Base-by-base conservation (phyloP, 1,140 invertebrate genomes). In the Eupristina koningsbergeri region DNA sequence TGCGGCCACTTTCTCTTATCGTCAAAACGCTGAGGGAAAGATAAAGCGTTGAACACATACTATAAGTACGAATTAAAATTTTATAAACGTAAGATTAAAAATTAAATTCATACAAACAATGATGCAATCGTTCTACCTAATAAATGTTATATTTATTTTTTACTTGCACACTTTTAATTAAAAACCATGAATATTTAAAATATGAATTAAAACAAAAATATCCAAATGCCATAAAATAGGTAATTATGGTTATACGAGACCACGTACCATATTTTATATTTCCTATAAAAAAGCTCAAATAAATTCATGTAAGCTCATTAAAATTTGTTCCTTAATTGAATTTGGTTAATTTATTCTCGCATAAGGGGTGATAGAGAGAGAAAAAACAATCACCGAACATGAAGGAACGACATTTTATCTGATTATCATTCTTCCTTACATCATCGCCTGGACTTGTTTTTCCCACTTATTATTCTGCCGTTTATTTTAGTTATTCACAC, bases 241-340 rank as follows among this genome's bases (percentile, higher is more conserved):
- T 45, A 50, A 50, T 74, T 45, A 74, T 26, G 45, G 7, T n/a
- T 29, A 3, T 3, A 15, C n/a, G n/a, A n/a, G n/a, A n/a, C 31
- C 75, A n/a, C 75, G 61, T 41, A 47, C 41, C 58, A 77, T 78
- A 78, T 41, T 64, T 64, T 19, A 64, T 64, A 26, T 31, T 6
- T 64, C 19, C 5, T 36, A 45, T 36, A 47, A 50, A 50, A 31
- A 0, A 5, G n/a, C 71, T 50, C 50, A 74, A 74, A n/a, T 50
- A 74, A n/a, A 29, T 47, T 74, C 6, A 26, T 22, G 47, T 22
- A 29, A 61, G 19, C 19, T 47, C 75, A 29, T 19, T 3, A 26
- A 6, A 22, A 45, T 64, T 64, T 29, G 39, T 64, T 61, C 76
- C 76, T 50, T 78, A 78, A 78, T 78, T 78, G 64, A 78, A 29